Base-by-base conservation (phyloP, 1,140 invertebrate species). In the Cydia amplana region DNA sequence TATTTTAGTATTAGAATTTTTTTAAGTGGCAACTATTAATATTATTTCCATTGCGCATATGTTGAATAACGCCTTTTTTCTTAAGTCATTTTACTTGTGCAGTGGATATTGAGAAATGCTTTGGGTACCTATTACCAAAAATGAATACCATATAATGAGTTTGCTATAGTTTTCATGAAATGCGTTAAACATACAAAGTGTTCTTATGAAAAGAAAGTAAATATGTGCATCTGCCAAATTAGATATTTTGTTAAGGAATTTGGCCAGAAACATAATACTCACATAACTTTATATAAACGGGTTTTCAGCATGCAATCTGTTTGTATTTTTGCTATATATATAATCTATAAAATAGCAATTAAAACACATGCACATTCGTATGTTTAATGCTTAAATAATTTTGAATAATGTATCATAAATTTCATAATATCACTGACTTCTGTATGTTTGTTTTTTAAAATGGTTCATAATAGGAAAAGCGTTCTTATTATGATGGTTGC, bases 31-130 rank as follows among this genome's bases (percentile, higher is more conserved):
- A 46, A 16, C 43, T 16, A 46, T 4, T 25, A 25, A 25, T 25
- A 25, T 43, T 46, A 14, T 46, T 46, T 46, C 9, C 36, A 10
- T 40, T 40, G 9, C 43, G 43, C 43, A 46, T 16, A 16, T 46
- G 43, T 51, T 51, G 49, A n/a, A 51, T 51, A 46, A 16, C n/a
- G 49, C 49, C 49, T 51, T 51, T 51, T 51, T 51, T 18, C n/a
- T 51, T 51, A 51, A 51, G 49, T 51, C 9, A n/a, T 51, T 18
- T 51, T 9, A 51, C 49, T 51, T 18, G 49, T 51, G 18, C 16
- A 16, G 16, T 51, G 14, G 12, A 46, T 16, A 46, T 46, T 46
- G 4, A 51, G 49, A 51, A n/a, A 51, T 51, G 49, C n/a, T 51
- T 18, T 51, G 4, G 46, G 14, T 51, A 51, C n/a, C 36, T 40